A percentile compares a stretch with the other conserved stretches of the same genome.
These are phyloP conservation scores for Trachelus troglodyta DNA, from an alignment of 2,888 invertebrate species.

Conservation along the genomic window DNA sequence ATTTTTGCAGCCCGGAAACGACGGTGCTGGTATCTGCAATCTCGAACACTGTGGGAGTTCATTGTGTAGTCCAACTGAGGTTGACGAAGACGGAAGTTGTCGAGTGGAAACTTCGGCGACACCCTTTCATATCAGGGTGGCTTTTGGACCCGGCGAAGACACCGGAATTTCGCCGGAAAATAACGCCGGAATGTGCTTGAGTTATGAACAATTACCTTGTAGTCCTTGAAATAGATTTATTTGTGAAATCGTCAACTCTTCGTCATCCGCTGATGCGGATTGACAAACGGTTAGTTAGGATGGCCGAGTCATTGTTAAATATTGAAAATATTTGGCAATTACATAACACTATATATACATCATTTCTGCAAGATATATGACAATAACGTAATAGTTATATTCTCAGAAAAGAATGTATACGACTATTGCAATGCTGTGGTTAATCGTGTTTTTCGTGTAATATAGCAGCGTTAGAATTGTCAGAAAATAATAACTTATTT, in stretches of 20 bases:
- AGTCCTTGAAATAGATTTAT: conserved; percentile 49
- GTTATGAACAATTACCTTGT: conserved; percentile 79
- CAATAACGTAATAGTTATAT: background rate
- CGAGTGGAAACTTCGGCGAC: conserved; percentile 80
- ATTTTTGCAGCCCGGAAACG: conserved; percentile 69
- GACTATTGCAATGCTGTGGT: background rate
- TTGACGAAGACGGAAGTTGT: conserved; percentile 67
- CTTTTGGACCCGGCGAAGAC: conserved; percentile 79
- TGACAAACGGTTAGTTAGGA: background rate
- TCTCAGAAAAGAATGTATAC: background rate
- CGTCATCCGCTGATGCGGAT: background rate
- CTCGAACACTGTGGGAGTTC: conserved; percentile 82
- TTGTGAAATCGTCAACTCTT: background rate
- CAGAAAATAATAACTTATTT: background rate
- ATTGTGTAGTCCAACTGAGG: conserved; percentile 73
- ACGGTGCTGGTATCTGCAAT: conserved; percentile 77
- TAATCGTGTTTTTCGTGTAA: background rate
- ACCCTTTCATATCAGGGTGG: conserved; percentile 82
- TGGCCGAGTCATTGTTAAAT: background rate
- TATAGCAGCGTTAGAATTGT: background rate
- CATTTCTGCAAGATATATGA: background rate
- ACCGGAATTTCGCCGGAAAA: conserved; percentile 75
- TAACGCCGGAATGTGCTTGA: conserved; percentile 84
- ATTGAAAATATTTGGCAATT: background rate
- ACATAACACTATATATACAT: background rate